phyloP scores from a whole-genome alignment of 1,140 invertebrate species.

The Tetramorium simillimum region DNA sequence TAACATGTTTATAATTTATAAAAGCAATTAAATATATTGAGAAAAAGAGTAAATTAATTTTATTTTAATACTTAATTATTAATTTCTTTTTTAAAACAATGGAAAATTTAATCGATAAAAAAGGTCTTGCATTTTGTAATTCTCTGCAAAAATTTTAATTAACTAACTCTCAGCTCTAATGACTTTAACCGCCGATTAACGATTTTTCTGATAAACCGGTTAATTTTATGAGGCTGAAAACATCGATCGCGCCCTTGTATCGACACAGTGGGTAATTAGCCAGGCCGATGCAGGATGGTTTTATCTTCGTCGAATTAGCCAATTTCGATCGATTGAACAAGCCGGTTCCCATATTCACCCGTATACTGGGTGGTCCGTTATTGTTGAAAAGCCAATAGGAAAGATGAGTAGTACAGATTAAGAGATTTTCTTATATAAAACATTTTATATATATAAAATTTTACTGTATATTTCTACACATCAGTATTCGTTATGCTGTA shows the following conservation, averaged over 20 bases:
- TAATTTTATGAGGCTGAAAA: constrained; percentile 32
- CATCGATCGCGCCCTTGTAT: constrained; percentile 37
- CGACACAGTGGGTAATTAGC: constrained; percentile 56
- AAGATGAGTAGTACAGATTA: neutral
- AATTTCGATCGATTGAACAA: constrained; percentile 72
- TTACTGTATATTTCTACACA: neutral
- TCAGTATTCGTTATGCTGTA: neutral
- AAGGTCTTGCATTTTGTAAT: neutral
- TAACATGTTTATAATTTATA: too few species aligned
- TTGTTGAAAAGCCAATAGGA: neutral
- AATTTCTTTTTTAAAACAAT: neutral
- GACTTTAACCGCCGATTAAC: neutral
- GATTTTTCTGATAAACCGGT: constrained; percentile 17
- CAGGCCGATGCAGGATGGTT: constrained; percentile 44
- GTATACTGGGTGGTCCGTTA: constrained; percentile 6
- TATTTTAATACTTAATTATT: constrained; percentile 3
- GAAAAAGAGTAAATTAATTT: neutral
- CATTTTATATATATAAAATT: neutral
- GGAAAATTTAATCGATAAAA: neutral
- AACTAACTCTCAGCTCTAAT: neutral
- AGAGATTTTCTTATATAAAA: neutral
- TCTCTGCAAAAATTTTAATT: neutral
- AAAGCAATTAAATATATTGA: neutral
- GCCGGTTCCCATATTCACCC: constrained; percentile 44
- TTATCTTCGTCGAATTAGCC: constrained; percentile 64